Evolutionary conservation across 2,113 vertebrate species (phyloP).

Genomic region (Eudyptes chrysolophus): DNA sequence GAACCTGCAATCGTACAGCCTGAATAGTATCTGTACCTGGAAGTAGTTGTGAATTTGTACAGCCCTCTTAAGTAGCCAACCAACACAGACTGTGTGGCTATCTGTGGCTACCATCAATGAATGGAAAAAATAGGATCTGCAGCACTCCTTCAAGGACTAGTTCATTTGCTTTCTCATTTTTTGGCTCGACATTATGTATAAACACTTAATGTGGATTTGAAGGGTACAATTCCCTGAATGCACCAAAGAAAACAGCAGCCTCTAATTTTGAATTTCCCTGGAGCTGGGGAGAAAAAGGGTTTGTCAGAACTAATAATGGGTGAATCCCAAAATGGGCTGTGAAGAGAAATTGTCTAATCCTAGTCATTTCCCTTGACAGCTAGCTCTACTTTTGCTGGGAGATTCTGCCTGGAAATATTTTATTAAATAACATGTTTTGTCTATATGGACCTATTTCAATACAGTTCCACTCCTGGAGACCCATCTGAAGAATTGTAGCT

Average conservation of each 20-base stretch:
- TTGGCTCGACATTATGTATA: background rate
- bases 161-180: slow-evolving; percentile 31
- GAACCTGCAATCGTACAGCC: background rate
- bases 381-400: background rate
- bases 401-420: slow-evolving; percentile 20
- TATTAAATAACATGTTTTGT: background rate
- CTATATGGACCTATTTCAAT: slow-evolving; percentile 25
- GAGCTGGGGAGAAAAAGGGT: slow-evolving; percentile 11
- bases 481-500: background rate
- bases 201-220: background rate
- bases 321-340: slow-evolving; percentile 38
- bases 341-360: slow-evolving; percentile 44
- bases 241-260: slow-evolving; percentile 1
- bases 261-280: slow-evolving; percentile 44
- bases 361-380: slow-evolving; percentile 41
- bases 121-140: background rate
- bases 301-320: slow-evolving; percentile 54
- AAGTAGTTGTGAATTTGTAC: background rate
- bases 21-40: background rate
- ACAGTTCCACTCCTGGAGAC: background rate
- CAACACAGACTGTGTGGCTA: background rate
- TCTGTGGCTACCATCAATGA: background rate
- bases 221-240: background rate
- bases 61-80: background rate
- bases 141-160: background rate